phyloP scores from a whole-genome alignment of 2,888 invertebrate species.

The Quadroppia sp. region DNA sequence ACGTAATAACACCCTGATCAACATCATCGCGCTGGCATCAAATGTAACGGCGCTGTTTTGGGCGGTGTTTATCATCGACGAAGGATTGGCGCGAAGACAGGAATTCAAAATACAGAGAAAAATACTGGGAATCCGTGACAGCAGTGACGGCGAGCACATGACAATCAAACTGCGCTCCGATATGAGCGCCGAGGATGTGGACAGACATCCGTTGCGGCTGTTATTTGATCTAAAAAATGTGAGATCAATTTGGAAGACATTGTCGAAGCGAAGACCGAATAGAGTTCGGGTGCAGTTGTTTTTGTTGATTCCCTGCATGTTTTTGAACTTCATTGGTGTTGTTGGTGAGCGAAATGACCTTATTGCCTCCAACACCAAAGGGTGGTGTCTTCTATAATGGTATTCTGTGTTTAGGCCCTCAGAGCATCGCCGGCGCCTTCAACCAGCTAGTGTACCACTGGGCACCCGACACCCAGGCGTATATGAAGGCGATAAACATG shows the following conservation, averaged over 20 bases:
- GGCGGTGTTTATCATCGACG: not conserved
- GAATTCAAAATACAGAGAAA: not conserved
- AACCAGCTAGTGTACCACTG: not conserved
- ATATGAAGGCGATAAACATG: not conserved
- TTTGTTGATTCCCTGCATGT: not conserved
- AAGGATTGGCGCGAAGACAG: not conserved
- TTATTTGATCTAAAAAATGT: conserved; percentile 35
- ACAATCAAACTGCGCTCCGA: not conserved
- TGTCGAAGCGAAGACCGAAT: conserved; percentile 7
- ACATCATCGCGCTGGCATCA: not conserved
- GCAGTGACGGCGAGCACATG: not conserved
- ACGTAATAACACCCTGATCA: not conserved
- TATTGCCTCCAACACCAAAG: too few species aligned
- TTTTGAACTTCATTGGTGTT: not conserved
- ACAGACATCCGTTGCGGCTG: not conserved
- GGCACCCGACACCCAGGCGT: not conserved
- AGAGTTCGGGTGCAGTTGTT: not conserved
- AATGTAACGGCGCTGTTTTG: not conserved
- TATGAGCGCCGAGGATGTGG: not conserved
- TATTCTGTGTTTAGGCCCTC: not conserved
- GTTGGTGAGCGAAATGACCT: not conserved
- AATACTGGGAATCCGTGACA: not conserved
- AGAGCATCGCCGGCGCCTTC: not conserved
- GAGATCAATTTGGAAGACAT: conserved; percentile 6
- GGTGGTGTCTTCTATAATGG: not conserved